These are phyloP conservation scores for Pyrgilauda ruficollis DNA, from an alignment of 2,113 vertebrate genomes.

Conservation along the genomic window DNA sequence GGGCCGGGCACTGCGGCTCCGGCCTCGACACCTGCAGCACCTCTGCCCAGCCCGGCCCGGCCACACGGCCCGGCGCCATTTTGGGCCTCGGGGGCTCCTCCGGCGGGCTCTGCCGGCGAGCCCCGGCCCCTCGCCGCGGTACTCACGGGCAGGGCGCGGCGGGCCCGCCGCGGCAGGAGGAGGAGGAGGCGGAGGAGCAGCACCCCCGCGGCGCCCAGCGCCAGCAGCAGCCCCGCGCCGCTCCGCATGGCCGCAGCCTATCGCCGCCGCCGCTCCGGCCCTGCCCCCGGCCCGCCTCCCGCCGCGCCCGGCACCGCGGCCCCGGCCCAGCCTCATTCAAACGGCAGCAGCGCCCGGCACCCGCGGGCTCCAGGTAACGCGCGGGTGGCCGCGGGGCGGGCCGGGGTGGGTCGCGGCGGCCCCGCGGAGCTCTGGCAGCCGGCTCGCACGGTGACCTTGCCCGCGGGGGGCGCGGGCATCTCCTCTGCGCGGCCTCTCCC, in stretches of 20 bases:
- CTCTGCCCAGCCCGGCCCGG: background rate
- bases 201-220: background rate
- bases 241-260: background rate
- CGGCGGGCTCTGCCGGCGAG: background rate
- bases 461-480: background rate
- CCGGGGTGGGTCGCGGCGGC: background rate
- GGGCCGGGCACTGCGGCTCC: background rate
- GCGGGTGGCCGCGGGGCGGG: background rate
- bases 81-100: background rate
- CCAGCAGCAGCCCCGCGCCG: background rate
- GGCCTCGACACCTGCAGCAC: background rate
- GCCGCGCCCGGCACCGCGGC: background rate
- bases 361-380: background rate
- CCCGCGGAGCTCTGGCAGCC: background rate
- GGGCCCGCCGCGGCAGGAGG: constrained; percentile 61
- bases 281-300: background rate
- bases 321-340: background rate
- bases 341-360: background rate
- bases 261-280: background rate
- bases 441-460: background rate
- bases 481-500: background rate
- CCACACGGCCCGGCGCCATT: background rate
- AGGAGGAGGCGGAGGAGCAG: background rate
- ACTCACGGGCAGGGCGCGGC: constrained; percentile 77
- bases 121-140: background rate